A percentile compares a stretch with the other conserved stretches of the same genome.
Evolutionary conservation across 2,888 invertebrate genomes (phyloP).

Genomic region (Steromphala cineraria): DNA sequence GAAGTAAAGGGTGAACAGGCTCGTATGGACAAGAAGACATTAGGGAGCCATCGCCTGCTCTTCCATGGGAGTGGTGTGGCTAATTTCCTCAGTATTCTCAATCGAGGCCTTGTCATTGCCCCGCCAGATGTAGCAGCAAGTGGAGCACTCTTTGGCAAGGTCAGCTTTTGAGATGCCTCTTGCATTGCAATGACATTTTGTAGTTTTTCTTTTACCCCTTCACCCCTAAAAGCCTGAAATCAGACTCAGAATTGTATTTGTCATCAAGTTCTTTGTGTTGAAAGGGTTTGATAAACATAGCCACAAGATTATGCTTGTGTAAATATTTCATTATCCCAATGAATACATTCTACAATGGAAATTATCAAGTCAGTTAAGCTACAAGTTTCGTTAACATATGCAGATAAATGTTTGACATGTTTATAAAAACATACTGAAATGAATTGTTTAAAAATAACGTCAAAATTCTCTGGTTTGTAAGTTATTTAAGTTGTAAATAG

Average conservation of each 20-base stretch:
- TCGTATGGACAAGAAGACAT: constrained; percentile 32
- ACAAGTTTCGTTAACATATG: no score
- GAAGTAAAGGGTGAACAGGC: constrained; percentile 45
- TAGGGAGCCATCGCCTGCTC: constrained; percentile 60
- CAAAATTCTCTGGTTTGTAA: no score
- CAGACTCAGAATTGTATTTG: no score
- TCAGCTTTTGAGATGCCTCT: constrained; percentile 27
- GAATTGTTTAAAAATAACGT: no score
- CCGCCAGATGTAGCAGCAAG: constrained; percentile 71
- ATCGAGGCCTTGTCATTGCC: constrained; percentile 75
- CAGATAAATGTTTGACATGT: background rate
- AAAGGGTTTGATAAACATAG: background rate
- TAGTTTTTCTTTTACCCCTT: background rate
- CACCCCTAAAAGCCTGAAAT: no score
- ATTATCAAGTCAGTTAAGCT: no score
- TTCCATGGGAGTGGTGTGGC: constrained; percentile 77
- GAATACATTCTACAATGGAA: background rate
- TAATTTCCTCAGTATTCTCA: constrained; percentile 77
- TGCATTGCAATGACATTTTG: no score
- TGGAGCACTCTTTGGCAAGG: constrained; percentile 73
- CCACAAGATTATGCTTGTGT: background rate
- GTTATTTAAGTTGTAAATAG: background rate
- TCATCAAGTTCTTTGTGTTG: no score
- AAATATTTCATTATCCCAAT: background rate
- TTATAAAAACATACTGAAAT: background rate